Evolutionary conservation across 2,113 vertebrate species (phyloP).

Genomic region (Micronisus gabar): DNA sequence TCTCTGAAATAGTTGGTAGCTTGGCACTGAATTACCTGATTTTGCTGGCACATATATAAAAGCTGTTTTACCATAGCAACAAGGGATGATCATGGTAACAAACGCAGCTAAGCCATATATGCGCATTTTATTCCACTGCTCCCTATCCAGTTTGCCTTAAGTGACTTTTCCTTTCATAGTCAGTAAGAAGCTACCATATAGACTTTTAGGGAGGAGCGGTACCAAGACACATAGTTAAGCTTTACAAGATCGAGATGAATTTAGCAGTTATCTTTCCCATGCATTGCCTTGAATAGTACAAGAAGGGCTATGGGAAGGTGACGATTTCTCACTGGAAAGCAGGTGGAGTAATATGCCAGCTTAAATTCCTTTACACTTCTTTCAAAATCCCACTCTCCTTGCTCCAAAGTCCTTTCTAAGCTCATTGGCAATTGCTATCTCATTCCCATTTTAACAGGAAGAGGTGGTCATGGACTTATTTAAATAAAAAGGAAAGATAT

Average conservation of each 20-base stretch:
- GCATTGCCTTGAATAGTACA: neutral
- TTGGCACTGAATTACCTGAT: neutral
- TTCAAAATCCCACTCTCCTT: neutral
- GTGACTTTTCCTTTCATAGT: slow-evolving; percentile 8
- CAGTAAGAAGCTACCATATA: neutral
- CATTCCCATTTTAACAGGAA: neutral
- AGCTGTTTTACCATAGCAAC: slow-evolving; percentile 50
- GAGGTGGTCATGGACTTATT: neutral
- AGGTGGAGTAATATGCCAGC: neutral
- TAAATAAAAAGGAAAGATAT: neutral
- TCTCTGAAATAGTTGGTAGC: neutral
- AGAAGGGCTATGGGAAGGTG: neutral
- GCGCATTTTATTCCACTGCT: neutral
- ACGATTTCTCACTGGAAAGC: neutral
- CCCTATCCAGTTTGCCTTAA: neutral
- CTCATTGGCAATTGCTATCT: neutral
- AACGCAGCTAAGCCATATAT: neutral
- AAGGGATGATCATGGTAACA: neutral
- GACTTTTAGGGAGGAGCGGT: neutral
- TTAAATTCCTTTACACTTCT: neutral
- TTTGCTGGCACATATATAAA: neutral
- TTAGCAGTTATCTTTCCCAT: neutral
- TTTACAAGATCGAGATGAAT: neutral
- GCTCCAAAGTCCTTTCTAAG: neutral
- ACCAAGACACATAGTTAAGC: neutral